These are phyloP conservation scores for Drosophila mauritiana DNA, from an alignment of 1,140 invertebrate species.

Conservation along the genomic window DNA sequence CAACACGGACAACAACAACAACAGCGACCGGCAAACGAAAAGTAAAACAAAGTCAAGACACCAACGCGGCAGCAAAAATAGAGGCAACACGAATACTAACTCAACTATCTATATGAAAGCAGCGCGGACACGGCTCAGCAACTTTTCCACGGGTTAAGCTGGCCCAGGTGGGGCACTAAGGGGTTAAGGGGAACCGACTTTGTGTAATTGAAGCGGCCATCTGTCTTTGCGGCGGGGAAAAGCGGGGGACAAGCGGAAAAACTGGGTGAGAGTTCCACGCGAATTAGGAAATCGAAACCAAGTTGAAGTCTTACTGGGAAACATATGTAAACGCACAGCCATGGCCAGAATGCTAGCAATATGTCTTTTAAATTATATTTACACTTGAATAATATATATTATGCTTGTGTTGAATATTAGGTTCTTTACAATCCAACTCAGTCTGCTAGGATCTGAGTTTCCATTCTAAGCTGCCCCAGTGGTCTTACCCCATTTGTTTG, in stretches of 20 bases:
- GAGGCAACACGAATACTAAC: slow-evolving; percentile 5
- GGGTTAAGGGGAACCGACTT: slow-evolving; percentile 37
- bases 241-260: slow-evolving; percentile 22
- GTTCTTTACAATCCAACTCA: too few species aligned
- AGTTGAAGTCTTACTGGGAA: slow-evolving; percentile 27
- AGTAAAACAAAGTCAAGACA: slow-evolving; percentile 78
- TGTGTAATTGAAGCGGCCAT: slow-evolving; percentile 78
- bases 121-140: slow-evolving; percentile 72
- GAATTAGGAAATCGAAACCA: slow-evolving; percentile 81
- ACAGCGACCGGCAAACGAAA: slow-evolving; percentile 35
- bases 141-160: slow-evolving; percentile 56
- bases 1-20: slow-evolving; percentile 33
- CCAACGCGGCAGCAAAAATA: slow-evolving; percentile 29
- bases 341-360: not conserved
- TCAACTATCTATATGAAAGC: not conserved
- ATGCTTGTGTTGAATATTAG: too few species aligned
- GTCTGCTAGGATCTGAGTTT: not conserved
- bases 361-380: not conserved
- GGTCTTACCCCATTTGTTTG: slow-evolving; percentile 2
- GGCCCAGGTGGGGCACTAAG: not conserved
- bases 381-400: not conserved
- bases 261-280: slow-evolving; percentile 56
- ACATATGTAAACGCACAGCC: slow-evolving; percentile 16
- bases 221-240: slow-evolving; percentile 9
- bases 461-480: not conserved